Evolutionary conservation across 2,797 vertebrate species (phyloP).

Genomic region (Esox lucius): DNA sequence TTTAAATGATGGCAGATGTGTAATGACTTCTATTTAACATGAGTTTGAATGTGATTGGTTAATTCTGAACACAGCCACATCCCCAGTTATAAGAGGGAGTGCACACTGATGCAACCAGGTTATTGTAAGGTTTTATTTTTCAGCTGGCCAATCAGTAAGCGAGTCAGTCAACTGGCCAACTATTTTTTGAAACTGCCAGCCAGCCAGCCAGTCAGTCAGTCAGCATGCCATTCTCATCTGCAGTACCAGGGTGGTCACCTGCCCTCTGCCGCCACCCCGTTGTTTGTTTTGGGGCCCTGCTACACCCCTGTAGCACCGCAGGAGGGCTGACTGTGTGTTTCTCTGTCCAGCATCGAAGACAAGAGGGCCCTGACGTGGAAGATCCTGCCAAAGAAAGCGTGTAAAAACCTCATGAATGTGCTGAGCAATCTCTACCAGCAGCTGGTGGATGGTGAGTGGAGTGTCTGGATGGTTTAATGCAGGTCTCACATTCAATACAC

Average conservation of each 20-base stretch:
- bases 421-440: constrained; percentile 90
- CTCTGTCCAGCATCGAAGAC: constrained; percentile 85
- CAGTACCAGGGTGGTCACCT: constrained; percentile 38
- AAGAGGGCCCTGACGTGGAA: constrained; percentile 93
- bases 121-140: too few species aligned
- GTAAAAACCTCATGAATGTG: constrained; percentile 95
- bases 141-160: too few species aligned
- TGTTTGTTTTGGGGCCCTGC: constrained; percentile 38
- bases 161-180: too few species aligned
- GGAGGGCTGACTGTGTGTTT: constrained; percentile 28
- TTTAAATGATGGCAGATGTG: too few species aligned
- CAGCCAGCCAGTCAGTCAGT: too few species aligned
- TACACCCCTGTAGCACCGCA: constrained; percentile 2
- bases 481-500: background rate
- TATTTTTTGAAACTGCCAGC: too few species aligned
- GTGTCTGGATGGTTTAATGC: background rate
- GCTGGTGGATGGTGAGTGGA: constrained; percentile 87
- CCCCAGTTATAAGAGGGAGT: too few species aligned
- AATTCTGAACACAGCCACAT: too few species aligned
- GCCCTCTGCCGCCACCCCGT: background rate
- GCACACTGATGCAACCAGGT: too few species aligned
- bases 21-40: too few species aligned
- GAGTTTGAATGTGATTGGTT: too few species aligned
- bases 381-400: constrained; percentile 96
- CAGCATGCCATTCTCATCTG: constrained; percentile 3